Base-by-base conservation (phyloP, 64 coral and sea anemone genomes). In the Catalaphyllia jardinei region DNA sequence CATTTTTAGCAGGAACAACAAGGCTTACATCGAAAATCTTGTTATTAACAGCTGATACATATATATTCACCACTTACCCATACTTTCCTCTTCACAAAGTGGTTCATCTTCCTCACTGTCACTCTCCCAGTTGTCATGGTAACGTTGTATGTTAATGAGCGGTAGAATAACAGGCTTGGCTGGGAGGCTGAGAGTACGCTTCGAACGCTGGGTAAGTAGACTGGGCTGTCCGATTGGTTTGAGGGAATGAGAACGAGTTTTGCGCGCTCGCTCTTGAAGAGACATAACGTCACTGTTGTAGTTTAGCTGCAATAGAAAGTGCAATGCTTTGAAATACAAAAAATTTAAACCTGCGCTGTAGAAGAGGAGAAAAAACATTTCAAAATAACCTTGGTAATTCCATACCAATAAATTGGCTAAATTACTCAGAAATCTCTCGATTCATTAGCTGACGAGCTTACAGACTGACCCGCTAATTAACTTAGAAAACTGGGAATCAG, bases 161-260 rank as follows among this genome's bases (percentile, higher is more conserved):
- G 81, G 81, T 69, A 62, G 81, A 28, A 71, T 51, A 27, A 84
- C 50, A 28, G 81, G 62, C 61, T 84, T 84, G 24, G 33, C n/a
- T 15, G 81, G 81, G 2, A 84, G 81, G 62, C 81, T 84, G 20
- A 84, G 42, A 24, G 81, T 84, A 4, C 81, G 81, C 62, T 84
- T 84, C 11, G 81, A 84, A 84, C 81, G 81, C 63, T 84, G 81
- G 81, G 81, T 84, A 50, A 84, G 81, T 27, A 84, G 49, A 29
- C 81, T 84, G 25, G 81, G 81, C 29, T 67, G 81, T 39, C 4
- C 64, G 63, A 84, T 24, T 27, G 81, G 81, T 38, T 84, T 84
- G 29, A 84, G 81, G 30, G 81, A 84, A 67, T 84, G 62, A 60
- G 81, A 84, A 50, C 81, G 81, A 8, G 30, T 46, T 20, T 71